Conservation (phyloP, 2,888 invertebrate species). For the Pheosia gnoma region DNA sequence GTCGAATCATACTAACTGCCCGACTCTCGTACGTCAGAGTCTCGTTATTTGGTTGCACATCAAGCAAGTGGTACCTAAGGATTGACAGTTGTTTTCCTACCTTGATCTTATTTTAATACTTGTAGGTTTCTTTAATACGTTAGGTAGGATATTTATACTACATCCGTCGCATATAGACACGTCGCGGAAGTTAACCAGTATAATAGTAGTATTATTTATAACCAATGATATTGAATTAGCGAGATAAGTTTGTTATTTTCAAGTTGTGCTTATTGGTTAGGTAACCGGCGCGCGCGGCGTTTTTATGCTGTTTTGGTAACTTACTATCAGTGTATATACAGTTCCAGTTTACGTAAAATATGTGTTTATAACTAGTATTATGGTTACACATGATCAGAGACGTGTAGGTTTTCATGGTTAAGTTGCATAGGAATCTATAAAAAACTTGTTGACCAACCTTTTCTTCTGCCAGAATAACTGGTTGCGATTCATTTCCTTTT, state of each 20-base stretch:
- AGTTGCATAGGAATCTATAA: slow-evolving; percentile 25
- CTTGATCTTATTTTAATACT: no score
- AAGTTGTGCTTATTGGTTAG: slow-evolving; percentile 21
- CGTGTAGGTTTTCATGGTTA: slow-evolving; percentile 10
- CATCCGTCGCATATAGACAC: neutral
- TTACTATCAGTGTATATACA: slow-evolving; percentile 42
- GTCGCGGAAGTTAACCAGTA: slow-evolving; percentile 2
- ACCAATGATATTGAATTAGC: slow-evolving; percentile 15
- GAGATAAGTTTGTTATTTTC: slow-evolving; percentile 24
- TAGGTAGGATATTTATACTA: neutral
- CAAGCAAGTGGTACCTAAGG: no score
- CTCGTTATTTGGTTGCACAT: no score
- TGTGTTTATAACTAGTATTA: neutral
- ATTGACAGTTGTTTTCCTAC: no score
- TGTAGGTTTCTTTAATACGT: no score
- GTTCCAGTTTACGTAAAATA: slow-evolving; percentile 41
- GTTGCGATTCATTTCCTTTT: slow-evolving; percentile 48
- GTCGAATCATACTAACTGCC: no score
- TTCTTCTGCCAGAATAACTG: slow-evolving; percentile 41
- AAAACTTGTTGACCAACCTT: slow-evolving; percentile 45
- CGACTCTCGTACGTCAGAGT: no score
- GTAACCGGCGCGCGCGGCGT: slow-evolving; percentile 41
- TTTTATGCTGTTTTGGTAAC: slow-evolving; percentile 39
- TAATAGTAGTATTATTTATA: neutral
- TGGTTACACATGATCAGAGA: no score